Base-by-base conservation (phyloP, 2,888 invertebrate species). In the Eretmocerus hayati region DNA sequence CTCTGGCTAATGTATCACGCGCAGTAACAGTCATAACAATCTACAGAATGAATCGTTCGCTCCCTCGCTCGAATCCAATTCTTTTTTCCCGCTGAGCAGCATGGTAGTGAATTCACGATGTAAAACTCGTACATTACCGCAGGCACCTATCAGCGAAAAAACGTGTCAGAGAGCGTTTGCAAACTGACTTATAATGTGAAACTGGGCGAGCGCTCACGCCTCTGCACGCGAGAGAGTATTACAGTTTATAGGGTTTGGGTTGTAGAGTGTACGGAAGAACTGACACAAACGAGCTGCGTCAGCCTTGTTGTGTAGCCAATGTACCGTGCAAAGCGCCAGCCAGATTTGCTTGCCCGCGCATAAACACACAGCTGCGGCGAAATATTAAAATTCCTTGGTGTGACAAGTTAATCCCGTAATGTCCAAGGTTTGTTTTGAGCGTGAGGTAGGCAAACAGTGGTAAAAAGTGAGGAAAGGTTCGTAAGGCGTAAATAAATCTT, bases 321-420 rank as follows among this genome's bases (percentile, higher is more conserved):
- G 35, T 13, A 18, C 36, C 11, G n/a, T n/a, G n/a, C n/a, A n/a
- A n/a, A 26, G 26, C 11, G 26, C 8, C 26, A n/a, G n/a, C n/a
- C n/a, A n/a, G n/a, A n/a, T n/a, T n/a, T n/a, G n/a, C 30, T 15
- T 16, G 16, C 13, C 36, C 5, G n/a, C 37, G 22, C 4, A 9
- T 2, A 21, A 13, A 22, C 33, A 22, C 42, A 8, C n/a, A n/a
- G n/a, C n/a, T n/a, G 35, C 23, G 26, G 22, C 26, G 23, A 40
- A 56, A 62, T 61, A 62, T 65, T 62, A 63, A 65, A 65, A 65
- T 58, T 48, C 59, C 52, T 45, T 56, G 52, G 56, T 56, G 56
- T 56, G 61, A 64, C 63, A 60, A 62, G 61, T 65, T 64, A 62
- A 63, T 65, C 65, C 63, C 61, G 63, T 62, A 65, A 59, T 60